Base-by-base conservation (phyloP, 2,888 invertebrate genomes). In the Heliothis peltigera region DNA sequence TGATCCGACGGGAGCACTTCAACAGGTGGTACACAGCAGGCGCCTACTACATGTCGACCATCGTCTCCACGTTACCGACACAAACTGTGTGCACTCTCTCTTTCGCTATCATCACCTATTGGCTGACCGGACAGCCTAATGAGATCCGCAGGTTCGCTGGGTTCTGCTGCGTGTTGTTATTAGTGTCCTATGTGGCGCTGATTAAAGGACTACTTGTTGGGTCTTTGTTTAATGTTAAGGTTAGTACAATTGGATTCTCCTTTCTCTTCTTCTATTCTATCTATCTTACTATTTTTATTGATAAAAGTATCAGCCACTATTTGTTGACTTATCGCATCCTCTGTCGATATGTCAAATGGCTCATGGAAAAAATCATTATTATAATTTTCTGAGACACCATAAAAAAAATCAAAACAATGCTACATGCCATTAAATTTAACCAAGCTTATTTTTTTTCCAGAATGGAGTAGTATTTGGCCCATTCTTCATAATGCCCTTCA, bases 401-500 rank as follows among this genome's bases (percentile, higher is more conserved):
- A n/a, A n/a, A n/a, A n/a, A n/a, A n/a, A n/a, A n/a, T n/a, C n/a
- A n/a, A n/a, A n/a, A n/a, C n/a, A n/a, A n/a, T n/a, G n/a, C n/a
- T n/a, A n/a, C n/a, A n/a, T n/a, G n/a, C n/a, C n/a, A n/a, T n/a
- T n/a, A n/a, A n/a, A n/a, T n/a, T 39, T 12, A 56, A 18, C 17
- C 39, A 7, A 19, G 19, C 43, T 15, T 28, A 60, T 7, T 59
- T 7, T 47, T 0, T 66, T 96, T 96, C 65, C 95, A 99, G 98
- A 96, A 97, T 85, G 98, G 98, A 15, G 98, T 98, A 5, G 97
- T 98, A 83, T 96, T 99, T 86, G 99, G 99, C 5, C 98, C 99
- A 8, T 96, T 99, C 75, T 96, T 97, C 82, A 96, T 98, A 72
- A 96, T 98, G 89, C 99, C 99, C 0, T 98, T 98, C 86, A 96